Evolutionary conservation across 1,140 invertebrate genomes (phyloP).

Genomic region (Polyergus mexicanus): DNA sequence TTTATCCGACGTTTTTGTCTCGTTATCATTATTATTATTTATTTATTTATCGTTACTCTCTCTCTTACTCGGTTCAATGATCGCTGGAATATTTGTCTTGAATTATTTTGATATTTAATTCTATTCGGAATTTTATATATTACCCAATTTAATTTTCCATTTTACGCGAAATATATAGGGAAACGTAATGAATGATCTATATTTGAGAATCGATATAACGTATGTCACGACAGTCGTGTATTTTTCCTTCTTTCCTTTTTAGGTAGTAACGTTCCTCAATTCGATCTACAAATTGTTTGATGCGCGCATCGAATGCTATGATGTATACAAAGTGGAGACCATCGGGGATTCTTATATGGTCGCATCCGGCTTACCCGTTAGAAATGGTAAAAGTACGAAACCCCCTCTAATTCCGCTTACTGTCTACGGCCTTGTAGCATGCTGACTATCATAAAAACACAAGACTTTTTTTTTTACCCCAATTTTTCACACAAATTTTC

Average conservation of each 20-base stretch:
- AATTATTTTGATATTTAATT: background rate
- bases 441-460: background rate
- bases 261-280: conserved; percentile 97
- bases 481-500: background rate
- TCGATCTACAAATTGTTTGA: conserved; percentile 98
- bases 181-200: background rate
- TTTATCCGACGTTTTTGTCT: background rate
- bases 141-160: background rate
- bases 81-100: background rate
- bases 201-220: background rate
- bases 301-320: conserved; percentile 95
- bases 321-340: conserved; percentile 98
- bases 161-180: background rate
- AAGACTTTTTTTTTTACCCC: background rate
- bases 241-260: conserved; percentile 72
- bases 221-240: background rate
- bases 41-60: background rate
- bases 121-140: background rate
- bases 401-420: background rate
- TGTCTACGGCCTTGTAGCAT: conserved; percentile 52
- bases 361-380: conserved; percentile 83
- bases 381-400: conserved; percentile 78
- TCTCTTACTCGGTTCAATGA: background rate
- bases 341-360: conserved; percentile 97
- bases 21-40: background rate